These are phyloP conservation scores for Tragopan temminckii DNA, from an alignment of 2,797 vertebrate genomes.

Conservation along the genomic window DNA sequence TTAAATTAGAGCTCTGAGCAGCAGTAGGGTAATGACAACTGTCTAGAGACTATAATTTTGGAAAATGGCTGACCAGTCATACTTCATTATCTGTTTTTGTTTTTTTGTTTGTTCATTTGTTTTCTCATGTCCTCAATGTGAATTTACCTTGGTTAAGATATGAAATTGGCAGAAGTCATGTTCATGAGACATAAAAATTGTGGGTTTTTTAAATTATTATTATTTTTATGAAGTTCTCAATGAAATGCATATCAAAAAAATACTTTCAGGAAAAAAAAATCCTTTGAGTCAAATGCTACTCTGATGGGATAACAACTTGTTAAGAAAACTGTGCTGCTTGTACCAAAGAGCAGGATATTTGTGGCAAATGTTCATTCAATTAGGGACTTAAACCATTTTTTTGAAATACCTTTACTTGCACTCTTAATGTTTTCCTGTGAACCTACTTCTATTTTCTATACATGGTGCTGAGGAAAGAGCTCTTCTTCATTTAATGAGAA, in stretches of 20 bases:
- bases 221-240: not conserved
- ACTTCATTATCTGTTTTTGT: no score
- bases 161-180: not conserved
- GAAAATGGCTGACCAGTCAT: not conserved
- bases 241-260: not conserved
- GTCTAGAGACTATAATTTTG: not conserved
- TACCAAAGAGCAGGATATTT: not conserved
- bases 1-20: not conserved
- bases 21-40: not conserved
- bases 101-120: not conserved
- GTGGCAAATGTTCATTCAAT: not conserved
- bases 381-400: not conserved
- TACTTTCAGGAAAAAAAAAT: not conserved
- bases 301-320: not conserved
- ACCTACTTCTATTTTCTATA: not conserved
- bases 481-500: not conserved
- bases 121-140: not conserved
- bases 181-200: not conserved
- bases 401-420: not conserved
- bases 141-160: not conserved
- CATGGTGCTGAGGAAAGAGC: not conserved
- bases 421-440: not conserved
- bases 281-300: not conserved
- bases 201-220: rapidly evolving
- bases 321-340: not conserved